A percentile compares a stretch with the other conserved stretches of the same genome.
phyloP scores from a whole-genome alignment of 1,140 invertebrate genomes.

The Aphaenogaster ashmeadi region DNA sequence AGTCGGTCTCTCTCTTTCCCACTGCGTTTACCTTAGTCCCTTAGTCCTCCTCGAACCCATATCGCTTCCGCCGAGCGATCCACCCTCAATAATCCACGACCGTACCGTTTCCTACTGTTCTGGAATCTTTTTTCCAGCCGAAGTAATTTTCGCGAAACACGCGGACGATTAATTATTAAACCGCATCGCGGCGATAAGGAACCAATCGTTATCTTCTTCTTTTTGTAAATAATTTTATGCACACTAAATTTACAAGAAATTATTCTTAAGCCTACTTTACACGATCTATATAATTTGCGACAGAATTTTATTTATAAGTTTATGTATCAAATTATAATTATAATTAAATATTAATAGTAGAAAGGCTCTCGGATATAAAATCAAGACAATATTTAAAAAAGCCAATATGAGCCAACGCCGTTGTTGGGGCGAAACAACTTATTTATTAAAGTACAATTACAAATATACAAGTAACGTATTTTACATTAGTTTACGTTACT shows the following conservation, averaged over 20 bases:
- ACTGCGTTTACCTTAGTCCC: constrained; percentile 64
- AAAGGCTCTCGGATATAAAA: no score
- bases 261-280: not conserved
- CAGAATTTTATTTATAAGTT: no score
- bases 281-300: no score
- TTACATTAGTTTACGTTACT: no score
- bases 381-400: no score
- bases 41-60: constrained; percentile 59
- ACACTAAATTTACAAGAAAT: not conserved
- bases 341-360: no score
- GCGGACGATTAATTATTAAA: not conserved
- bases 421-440: no score
- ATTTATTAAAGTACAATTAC: no score
- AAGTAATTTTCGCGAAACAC: constrained; percentile 18
- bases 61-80: constrained; percentile 54
- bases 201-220: not conserved
- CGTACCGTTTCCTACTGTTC: constrained; percentile 40
- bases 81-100: constrained; percentile 57
- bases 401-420: no score
- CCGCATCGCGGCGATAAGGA: no score
- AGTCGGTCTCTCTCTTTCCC: constrained; percentile 76
- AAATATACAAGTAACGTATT: no score
- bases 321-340: no score
- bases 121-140: not conserved
- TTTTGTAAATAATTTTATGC: not conserved